Evolutionary conservation across 2,113 vertebrate species (phyloP), one percentile per base, ranked within the genome.

Genomic region (Pipa parva): DNA sequence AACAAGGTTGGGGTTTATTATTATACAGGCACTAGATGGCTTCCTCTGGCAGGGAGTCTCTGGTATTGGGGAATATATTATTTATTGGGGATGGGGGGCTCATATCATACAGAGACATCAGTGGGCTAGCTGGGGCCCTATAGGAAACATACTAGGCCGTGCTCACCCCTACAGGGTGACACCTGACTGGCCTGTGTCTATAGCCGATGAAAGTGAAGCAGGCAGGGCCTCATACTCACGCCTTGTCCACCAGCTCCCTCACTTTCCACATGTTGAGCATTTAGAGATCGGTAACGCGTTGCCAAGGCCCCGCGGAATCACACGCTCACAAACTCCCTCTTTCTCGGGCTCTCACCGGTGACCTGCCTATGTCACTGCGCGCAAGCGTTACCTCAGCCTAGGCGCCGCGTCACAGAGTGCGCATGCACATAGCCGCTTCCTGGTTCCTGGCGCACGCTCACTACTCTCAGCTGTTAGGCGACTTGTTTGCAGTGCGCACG

Each of bases 261-360:
- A 96, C 91, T 84, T 95, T 96, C 93, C 93, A 96, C 94, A 96
- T 94, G 79, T 94, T 96, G 78, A 95, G 75, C 94, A 96, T 96
- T 31, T 39, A 52, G 1, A 15, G 46, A 46, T 51, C 57, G 45
- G 46, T 26, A 13, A 24, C 42, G 46, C 25, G 29, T 60, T 52
- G 29, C 65, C 37, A 21, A 26, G 28, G 42, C 21, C 64, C 64
- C 13, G 42, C 24, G 45, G 64, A 67, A 54, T 57, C 18, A 26
- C 63, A 9, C 31, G n/a, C 37, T 7, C 18, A 49, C 2, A 49
- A 5, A 49, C 46, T 29, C n/a, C 20, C 20, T 21, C 36, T 36
- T 45, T 36, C 27, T 49, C 63, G n/a, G n/a, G n/a, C n/a, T 58
- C 50, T 36, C 64, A 69, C 65, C 65, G 56, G 65, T 52, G 56